phyloP scores from a whole-genome alignment of 2,113 vertebrate genomes.

The Oryzias celebensis region DNA sequence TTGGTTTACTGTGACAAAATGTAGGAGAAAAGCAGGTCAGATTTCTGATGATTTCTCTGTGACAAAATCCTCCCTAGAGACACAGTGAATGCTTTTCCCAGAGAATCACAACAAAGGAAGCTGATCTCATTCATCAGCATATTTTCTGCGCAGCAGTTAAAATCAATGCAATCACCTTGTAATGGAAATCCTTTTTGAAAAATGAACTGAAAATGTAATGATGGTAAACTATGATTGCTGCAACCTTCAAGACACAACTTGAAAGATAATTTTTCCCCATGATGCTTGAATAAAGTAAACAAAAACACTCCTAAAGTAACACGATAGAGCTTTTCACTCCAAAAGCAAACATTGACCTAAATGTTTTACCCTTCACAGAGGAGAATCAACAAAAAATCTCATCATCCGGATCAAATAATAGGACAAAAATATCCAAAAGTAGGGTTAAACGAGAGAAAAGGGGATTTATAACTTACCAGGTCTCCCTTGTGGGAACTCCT shows the following conservation, averaged over 20 bases:
- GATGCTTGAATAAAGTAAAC: background rate
- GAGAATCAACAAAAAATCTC: too few relatives aligned
- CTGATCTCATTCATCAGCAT: constrained; percentile 13
- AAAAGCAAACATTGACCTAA: too few relatives aligned
- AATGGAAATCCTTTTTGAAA: constrained; percentile 34
- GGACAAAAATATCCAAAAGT: too few relatives aligned
- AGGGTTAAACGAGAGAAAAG: background rate
- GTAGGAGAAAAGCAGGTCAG: too few relatives aligned
- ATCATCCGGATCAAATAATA: too few relatives aligned
- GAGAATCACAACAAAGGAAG: constrained; percentile 12
- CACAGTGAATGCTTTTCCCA: constrained; percentile 14
- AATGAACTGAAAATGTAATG: constrained; percentile 29
- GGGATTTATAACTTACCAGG: constrained; percentile 59
- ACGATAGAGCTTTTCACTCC: too few relatives aligned
- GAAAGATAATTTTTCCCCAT: constrained; percentile 4
- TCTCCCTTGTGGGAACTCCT: constrained; percentile 63
- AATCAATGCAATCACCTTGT: constrained; percentile 39
- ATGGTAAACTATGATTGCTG: constrained; percentile 16
- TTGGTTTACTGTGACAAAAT: too few relatives aligned
- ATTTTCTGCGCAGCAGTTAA: constrained; percentile 27
- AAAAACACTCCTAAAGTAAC: too few relatives aligned
- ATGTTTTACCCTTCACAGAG: too few relatives aligned
- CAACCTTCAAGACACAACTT: constrained; percentile 3
- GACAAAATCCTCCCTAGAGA: constrained; percentile 39
- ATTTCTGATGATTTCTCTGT: background rate